Conservation (phyloP, 2,113 vertebrate species). For the Heliornis fulica region DNA sequence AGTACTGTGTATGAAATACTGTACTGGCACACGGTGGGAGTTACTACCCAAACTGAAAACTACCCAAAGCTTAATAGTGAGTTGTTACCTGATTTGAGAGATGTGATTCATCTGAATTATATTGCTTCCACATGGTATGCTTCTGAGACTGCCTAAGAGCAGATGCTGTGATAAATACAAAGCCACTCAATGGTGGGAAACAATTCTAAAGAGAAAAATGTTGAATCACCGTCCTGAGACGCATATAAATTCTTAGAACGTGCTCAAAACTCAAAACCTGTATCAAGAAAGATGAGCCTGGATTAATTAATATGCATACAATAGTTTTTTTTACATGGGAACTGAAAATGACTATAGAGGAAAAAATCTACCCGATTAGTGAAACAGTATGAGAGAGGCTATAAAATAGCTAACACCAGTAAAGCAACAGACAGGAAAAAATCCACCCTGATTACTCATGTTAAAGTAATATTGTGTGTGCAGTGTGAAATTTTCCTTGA, state of each 20-base stretch:
- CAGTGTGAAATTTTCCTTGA: not conserved
- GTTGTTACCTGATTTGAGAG: not conserved
- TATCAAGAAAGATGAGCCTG: not conserved
- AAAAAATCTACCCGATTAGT: not conserved
- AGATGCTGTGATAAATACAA: not conserved
- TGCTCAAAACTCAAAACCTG: not conserved
- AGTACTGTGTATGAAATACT: not conserved
- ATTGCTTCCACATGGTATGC: not conserved
- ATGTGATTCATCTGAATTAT: rapidly evolving
- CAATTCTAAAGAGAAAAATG: not conserved
- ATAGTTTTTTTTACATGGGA: not conserved
- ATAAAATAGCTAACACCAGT: not conserved
- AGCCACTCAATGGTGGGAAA: not conserved
- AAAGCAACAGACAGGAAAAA: not conserved
- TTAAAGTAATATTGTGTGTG: not conserved
- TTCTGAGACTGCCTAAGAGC: not conserved
- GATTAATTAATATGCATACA: not conserved
- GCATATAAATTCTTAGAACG: not conserved
- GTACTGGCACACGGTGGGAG: not conserved
- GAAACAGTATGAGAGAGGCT: not conserved
- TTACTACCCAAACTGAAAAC: not conserved
- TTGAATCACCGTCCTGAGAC: not conserved
- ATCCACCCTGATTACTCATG: not conserved
- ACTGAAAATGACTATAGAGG: not conserved
- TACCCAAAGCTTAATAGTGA: not conserved